Base-by-base conservation (phyloP, 2,888 invertebrate species). In the Trisateles emortualis region DNA sequence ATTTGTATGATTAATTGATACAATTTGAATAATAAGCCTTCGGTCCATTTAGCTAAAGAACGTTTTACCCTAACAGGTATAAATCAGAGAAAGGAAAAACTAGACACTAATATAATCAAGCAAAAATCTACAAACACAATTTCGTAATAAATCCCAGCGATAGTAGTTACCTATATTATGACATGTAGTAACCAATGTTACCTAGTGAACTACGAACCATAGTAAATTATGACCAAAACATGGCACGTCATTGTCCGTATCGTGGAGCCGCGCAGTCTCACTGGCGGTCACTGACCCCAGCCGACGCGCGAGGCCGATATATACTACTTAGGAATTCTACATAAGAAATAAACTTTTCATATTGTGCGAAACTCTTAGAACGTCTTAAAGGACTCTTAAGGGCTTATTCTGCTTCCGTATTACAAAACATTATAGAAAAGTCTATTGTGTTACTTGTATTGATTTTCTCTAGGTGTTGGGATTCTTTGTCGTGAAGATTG, bases 211-310 rank as follows among this genome's bases (percentile, higher is more conserved):
- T 42, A 10, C 9, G 19, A 1, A 41, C 13, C 42, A 17, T 29
- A 36, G 19, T 44, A 44, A 51, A 44, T 44, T 51, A 39, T 24
- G 38, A 53, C 33, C 60, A 53, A 39, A 52, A 53, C 52, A 61
- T 46, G 55, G 46, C 42, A 71, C 68, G 72, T 63, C 63, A n/a
- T 38, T 38, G 19, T 22, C 14, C 30, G 46, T 47, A 44, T 53
- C 40, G 41, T 71, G 68, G 72, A 68, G 64, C 40, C 81, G 70
- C 62, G 71, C 76, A 48, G 72, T 76, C 76, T 75, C 61, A 35
- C 57, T 49, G 60, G 68, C 70, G 82, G 79, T 75, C 76, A 52
- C 40, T 50, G 76, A 72, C 81, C 78, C 55, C 69, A 44, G 54
- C 52, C 73, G 30, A 55, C 55, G 56, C 73, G 30, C 59, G 55